phyloP scores from a whole-genome alignment of 2,113 vertebrate species.

The Puffinus mauretanicus region DNA sequence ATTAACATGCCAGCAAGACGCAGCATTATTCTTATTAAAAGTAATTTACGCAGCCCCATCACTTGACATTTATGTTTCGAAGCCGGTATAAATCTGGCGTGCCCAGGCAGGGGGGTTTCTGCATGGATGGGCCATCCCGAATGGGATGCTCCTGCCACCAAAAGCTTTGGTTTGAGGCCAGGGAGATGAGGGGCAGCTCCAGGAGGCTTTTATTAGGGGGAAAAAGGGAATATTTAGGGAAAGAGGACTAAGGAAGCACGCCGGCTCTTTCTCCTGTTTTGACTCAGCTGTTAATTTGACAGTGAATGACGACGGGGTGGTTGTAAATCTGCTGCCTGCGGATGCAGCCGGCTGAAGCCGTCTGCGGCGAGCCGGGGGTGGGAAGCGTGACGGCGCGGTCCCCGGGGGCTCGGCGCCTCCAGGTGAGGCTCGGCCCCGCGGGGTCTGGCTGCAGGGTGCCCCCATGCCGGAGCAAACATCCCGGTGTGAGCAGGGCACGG shows the following conservation, averaged over 20 bases:
- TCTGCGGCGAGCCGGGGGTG: neutral
- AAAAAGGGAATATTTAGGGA: neutral
- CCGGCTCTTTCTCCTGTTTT: neutral
- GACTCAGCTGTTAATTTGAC: neutral
- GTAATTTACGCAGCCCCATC: neutral
- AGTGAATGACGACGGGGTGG: neutral
- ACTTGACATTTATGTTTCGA: neutral
- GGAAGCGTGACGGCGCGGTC: neutral
- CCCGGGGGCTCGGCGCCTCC: neutral
- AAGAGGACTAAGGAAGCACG: neutral
- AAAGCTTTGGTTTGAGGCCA: neutral
- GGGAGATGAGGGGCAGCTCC: neutral
- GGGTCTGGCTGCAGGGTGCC: neutral
- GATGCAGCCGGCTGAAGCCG: neutral
- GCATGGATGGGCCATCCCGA: neutral
- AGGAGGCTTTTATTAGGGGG: neutral
- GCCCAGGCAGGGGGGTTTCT: neutral
- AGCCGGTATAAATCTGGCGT: neutral
- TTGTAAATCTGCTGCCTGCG: slow-evolving; percentile 33
- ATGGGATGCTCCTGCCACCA: neutral
- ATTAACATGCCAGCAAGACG: neutral
- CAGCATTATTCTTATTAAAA: slow-evolving; percentile 39
- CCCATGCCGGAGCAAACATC: neutral
- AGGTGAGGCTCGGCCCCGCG: neutral
- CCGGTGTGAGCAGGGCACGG: neutral